Percentiles rank a stretch among this genome's conserved stretches.
Conservation (phyloP, 2,113 vertebrate species). For the Turdus rufiventris region DNA sequence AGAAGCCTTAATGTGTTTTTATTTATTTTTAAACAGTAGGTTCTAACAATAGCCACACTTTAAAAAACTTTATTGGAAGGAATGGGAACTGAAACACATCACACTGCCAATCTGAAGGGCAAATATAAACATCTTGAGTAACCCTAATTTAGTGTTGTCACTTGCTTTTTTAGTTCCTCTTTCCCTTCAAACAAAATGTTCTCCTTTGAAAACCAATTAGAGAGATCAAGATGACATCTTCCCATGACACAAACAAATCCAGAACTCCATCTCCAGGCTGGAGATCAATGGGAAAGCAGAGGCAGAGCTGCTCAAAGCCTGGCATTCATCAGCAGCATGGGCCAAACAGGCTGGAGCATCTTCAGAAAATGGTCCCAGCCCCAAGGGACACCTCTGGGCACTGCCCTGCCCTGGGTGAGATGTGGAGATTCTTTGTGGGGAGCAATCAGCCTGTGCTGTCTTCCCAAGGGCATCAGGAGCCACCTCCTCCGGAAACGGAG, state of each 20-base stretch:
- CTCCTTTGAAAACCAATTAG: constrained; percentile 31
- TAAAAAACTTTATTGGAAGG: neutral
- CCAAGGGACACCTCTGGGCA: neutral
- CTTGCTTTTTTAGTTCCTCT: neutral
- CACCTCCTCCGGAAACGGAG: neutral
- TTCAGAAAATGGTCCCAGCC: neutral
- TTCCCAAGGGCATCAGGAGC: neutral
- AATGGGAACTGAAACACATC: neutral
- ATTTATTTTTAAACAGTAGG: neutral
- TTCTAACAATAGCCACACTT: neutral
- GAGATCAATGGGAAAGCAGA: neutral
- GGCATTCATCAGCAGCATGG: neutral
- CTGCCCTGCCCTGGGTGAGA: neutral
- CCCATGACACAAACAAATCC: constrained; percentile 1
- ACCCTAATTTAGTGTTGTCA: neutral
- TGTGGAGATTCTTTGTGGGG: neutral
- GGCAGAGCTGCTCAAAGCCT: neutral
- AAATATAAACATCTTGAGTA: neutral
- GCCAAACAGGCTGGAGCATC: neutral
- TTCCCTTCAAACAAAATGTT: constrained; percentile 12
- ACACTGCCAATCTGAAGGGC: neutral
- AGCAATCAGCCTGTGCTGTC: neutral
- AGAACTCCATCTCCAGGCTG: neutral
- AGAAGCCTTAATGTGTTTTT: neutral
- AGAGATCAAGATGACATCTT: constrained; percentile 16